A percentile compares a stretch with the other conserved stretches of the same genome.
Evolutionary conservation across 1,140 invertebrate species (phyloP).

Genomic region (Halictus rubicundus): DNA sequence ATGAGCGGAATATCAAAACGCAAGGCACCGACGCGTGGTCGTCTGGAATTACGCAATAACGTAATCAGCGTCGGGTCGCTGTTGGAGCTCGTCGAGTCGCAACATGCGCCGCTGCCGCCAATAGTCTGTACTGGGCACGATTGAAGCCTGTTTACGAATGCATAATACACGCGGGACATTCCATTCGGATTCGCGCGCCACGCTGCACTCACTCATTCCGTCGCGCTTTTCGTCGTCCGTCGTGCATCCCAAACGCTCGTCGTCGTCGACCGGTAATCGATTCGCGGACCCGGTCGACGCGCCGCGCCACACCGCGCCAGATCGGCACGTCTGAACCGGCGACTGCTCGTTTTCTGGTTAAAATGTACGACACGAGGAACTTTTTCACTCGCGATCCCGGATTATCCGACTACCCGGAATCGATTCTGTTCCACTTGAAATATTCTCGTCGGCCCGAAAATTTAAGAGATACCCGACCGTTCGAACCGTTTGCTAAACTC

Average conservation of each 20-base stretch:
- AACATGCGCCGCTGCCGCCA: constrained; percentile 15
- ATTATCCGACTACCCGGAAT: too few species aligned
- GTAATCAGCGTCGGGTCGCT: constrained; percentile 49
- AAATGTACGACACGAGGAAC: too few species aligned
- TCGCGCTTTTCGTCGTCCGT: constrained; percentile 53
- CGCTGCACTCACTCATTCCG: constrained; percentile 54
- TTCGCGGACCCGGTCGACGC: too few species aligned
- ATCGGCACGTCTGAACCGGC: neutral
- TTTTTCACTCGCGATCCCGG: too few species aligned
- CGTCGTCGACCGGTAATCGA: constrained; percentile 21
- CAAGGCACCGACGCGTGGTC: constrained; percentile 19
- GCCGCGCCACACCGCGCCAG: neutral
- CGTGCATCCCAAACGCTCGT: constrained; percentile 50
- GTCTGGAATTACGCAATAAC: constrained; percentile 60
- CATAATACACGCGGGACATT: constrained; percentile 62
- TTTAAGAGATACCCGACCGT: too few species aligned
- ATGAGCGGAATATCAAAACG: constrained; percentile 38
- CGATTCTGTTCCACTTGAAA: too few species aligned
- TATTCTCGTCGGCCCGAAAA: too few species aligned
- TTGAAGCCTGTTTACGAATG: constrained; percentile 66
- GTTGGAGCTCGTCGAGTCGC: constrained; percentile 16
- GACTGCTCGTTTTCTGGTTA: neutral
- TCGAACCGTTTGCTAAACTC: too few species aligned
- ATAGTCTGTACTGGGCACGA: constrained; percentile 34
- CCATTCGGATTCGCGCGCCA: constrained; percentile 59